Base-by-base conservation (phyloP, 1,140 invertebrate genomes). In the Halictus rubicundus region DNA sequence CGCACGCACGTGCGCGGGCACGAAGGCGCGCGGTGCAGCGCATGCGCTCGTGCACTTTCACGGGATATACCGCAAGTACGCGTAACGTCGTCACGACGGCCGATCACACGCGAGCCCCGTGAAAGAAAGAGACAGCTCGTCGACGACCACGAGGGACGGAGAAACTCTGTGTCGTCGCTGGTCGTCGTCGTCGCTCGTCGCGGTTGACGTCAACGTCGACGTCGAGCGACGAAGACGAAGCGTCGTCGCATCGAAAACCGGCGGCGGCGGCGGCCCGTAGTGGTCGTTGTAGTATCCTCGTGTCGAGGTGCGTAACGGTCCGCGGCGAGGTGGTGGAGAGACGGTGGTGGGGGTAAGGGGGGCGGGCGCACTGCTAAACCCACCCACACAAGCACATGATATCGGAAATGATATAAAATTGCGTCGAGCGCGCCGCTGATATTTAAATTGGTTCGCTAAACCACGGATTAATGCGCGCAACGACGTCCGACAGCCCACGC, bases 401-500 rank as follows among this genome's bases (percentile, higher is more conserved):
- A 93, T 93, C 92, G 92, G 91, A 92, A 93, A 93, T 92, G 90
- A 92, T 92, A 92, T 92, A 93, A 93, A 92, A 93, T 93, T 93
- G 92, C 92, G 91, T 93, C 88, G 88, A 92, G 89, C 90, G 87
- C 90, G 91, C 90, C 89, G 91, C 91, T 92, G 91, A 93, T 93
- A 92, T 92, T 92, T 92, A 93, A 93, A 93, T 93, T 93, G 92
- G 91, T 93, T 91, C 90, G 91, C 91, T 92, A 93, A 93, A 93
- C 90, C 90, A 92, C 92, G 90, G 91, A 92, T 93, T 93, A 92
- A 93, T 93, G 91, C 90, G 87, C 90, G 85, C 88, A 86, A 88
- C 87, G 80, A 88, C 87, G 85, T 81, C 81, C 84, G 73, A 86
- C 76, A 64, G 80, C 85, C 85, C 81, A 86, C 85, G 85, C 84